phyloP scores from a whole-genome alignment of 2,797 vertebrate species.

The Allobates femoralis region DNA sequence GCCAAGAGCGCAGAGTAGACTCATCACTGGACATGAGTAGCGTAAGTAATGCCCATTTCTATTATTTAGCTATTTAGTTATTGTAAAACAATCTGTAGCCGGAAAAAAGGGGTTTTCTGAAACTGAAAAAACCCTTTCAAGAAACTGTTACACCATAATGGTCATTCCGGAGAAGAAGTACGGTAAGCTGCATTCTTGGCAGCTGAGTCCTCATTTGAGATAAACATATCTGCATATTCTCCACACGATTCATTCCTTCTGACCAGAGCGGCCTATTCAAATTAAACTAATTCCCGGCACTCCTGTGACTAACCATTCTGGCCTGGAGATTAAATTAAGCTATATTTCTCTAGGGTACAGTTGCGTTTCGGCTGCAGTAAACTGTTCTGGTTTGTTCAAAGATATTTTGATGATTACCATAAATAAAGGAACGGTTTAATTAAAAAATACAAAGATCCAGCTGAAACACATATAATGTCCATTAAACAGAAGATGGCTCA shows the following conservation, averaged over 20 bases:
- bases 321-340: slow-evolving; percentile 65
- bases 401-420: slow-evolving; percentile 65
- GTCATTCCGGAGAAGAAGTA: background rate
- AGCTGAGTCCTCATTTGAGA: slow-evolving; percentile 50
- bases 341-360: slow-evolving; percentile 63
- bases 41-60: too few relatives aligned
- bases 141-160: slow-evolving; percentile 18
- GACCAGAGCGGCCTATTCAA: slow-evolving; percentile 62
- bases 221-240: slow-evolving; percentile 62
- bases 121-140: too few relatives aligned
- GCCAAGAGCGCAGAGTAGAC: too few relatives aligned
- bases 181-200: slow-evolving; percentile 48
- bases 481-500: slow-evolving; percentile 57
- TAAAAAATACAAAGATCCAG: slow-evolving; percentile 64
- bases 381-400: slow-evolving; percentile 63
- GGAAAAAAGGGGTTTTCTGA: too few relatives aligned
- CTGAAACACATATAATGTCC: slow-evolving; percentile 58
- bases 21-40: too few relatives aligned
- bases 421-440: slow-evolving; percentile 63
- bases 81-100: too few relatives aligned
- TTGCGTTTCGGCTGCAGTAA: slow-evolving; percentile 61
- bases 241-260: slow-evolving; percentile 62
- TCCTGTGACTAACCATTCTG: slow-evolving; percentile 65
- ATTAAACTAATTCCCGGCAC: slow-evolving; percentile 63
- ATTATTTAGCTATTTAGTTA: too few relatives aligned